Conservation (phyloP, 2,888 invertebrate genomes). For the Metellina segmentata region DNA sequence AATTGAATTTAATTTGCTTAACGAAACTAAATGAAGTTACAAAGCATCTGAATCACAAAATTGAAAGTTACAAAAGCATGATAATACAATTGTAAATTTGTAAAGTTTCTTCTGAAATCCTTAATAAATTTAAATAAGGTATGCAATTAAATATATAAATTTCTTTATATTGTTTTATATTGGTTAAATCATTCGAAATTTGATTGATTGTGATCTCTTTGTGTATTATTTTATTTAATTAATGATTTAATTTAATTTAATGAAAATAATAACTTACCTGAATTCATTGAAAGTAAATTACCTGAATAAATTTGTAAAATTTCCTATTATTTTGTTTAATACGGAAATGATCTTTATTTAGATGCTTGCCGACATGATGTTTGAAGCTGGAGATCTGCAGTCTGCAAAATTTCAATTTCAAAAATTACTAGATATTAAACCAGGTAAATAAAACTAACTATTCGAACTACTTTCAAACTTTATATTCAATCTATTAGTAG, state of each 20-base stretch:
- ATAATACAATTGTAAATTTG: too few relatives aligned
- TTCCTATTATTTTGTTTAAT: too few relatives aligned
- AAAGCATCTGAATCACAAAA: too few relatives aligned
- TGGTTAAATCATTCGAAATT: background rate
- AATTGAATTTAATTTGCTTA: too few relatives aligned
- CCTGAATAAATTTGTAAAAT: too few relatives aligned
- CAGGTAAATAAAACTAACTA: conserved; percentile 68
- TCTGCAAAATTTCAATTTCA: conserved; percentile 94
- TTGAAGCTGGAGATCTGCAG: conserved; percentile 92
- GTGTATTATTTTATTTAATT: background rate
- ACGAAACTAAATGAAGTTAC: too few relatives aligned
- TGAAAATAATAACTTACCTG: background rate
- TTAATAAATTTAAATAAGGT: too few relatives aligned
- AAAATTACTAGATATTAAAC: conserved; percentile 86
- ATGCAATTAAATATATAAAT: too few relatives aligned
- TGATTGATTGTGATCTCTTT: background rate
- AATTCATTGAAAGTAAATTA: background rate
- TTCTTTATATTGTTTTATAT: background rate
- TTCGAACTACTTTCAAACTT: too few relatives aligned
- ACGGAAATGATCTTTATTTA: conserved; percentile 68
- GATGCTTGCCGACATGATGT: conserved; percentile 98
- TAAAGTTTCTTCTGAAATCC: too few relatives aligned
- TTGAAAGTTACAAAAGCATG: too few relatives aligned
- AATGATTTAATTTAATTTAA: background rate
- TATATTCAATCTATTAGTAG: too few relatives aligned